These are phyloP conservation scores for Lepidurus arcticus DNA, from an alignment of 1,140 invertebrate genomes.

Conservation along the genomic window DNA sequence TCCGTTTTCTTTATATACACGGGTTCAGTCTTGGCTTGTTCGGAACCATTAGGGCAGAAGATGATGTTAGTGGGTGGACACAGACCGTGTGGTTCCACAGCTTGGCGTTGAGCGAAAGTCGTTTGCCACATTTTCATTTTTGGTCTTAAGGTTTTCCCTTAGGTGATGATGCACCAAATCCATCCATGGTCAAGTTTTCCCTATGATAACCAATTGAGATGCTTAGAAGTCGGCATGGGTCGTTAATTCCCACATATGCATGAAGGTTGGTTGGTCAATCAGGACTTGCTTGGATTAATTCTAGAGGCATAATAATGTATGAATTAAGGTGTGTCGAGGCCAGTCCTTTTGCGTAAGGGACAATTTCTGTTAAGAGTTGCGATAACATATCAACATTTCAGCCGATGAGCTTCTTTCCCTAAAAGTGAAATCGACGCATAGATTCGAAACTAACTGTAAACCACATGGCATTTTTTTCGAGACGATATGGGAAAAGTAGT, in stretches of 20 bases:
- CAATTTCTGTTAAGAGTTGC: background rate
- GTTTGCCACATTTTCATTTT: background rate
- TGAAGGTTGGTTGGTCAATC: background rate
- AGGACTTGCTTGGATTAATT: background rate
- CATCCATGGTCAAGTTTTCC: slow-evolving; percentile 1
- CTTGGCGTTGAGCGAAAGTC: background rate
- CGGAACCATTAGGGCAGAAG: background rate
- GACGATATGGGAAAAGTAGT: too few relatives aligned
- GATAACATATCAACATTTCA: background rate
- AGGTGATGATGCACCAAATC: background rate
- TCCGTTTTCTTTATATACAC: background rate
- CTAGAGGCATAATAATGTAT: background rate
- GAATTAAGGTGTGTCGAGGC: background rate
- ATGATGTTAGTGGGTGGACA: background rate
- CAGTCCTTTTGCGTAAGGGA: background rate
- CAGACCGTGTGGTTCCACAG: background rate
- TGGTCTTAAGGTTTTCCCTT: background rate
- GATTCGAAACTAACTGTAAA: too few relatives aligned
- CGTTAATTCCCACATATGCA: slow-evolving; percentile 18
- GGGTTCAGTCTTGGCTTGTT: background rate
- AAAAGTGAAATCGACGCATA: background rate
- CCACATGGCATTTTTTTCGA: too few relatives aligned
- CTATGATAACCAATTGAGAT: background rate
- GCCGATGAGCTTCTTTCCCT: background rate
- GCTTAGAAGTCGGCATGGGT: background rate